Conservation (phyloP, 2,113 vertebrate genomes). For the Patagioenas fasciata region DNA sequence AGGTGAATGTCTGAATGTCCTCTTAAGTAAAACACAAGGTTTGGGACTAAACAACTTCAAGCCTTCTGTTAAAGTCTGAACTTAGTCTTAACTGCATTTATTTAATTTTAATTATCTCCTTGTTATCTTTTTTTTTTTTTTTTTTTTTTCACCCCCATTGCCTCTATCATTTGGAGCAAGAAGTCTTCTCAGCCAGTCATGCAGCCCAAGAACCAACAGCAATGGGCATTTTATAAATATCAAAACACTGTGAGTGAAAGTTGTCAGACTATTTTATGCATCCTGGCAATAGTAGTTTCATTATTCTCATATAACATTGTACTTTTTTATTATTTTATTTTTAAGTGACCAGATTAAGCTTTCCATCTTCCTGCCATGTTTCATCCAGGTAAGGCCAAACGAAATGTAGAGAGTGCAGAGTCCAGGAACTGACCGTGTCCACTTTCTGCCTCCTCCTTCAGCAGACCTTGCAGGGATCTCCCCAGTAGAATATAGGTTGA, state of each 20-base stretch:
- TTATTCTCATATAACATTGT: neutral
- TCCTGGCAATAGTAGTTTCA: neutral
- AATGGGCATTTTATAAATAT: neutral
- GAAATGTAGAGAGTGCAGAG: neutral
- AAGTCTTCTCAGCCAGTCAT: neutral
- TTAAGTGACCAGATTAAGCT: neutral
- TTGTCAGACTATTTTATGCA: neutral
- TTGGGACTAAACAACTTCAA: neutral
- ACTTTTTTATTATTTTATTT: neutral
- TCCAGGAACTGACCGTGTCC: neutral
- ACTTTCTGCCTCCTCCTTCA: neutral
- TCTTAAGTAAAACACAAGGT: neutral
- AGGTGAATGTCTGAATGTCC: fast-evolving
- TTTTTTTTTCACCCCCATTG: too few relatives aligned
- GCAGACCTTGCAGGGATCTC: neutral
- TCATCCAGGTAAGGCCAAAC: neutral
- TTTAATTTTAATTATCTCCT: neutral
- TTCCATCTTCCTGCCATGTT: neutral
- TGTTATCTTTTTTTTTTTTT: neutral
- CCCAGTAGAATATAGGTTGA: neutral
- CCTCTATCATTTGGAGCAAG: neutral
- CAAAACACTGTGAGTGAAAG: neutral
- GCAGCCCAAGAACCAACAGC: neutral
- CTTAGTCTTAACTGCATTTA: neutral
- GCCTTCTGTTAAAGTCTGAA: neutral